Evolutionary conservation across 2,113 vertebrate species (phyloP).

Genomic region (Toxotes chatareus): DNA sequence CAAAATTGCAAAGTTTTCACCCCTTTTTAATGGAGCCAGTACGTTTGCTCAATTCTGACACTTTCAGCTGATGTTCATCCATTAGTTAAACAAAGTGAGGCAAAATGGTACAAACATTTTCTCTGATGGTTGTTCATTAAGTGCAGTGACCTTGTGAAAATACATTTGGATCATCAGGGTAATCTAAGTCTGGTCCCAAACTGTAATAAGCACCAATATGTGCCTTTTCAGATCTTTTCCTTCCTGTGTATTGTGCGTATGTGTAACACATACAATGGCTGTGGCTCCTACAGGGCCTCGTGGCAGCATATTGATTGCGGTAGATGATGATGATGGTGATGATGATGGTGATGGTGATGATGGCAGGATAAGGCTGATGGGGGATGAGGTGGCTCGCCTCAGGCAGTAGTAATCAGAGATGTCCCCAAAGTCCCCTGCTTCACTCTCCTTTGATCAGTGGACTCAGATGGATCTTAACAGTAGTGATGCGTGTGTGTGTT

Average conservation of each 20-base stretch:
- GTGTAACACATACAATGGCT: neutral
- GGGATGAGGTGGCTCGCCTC: conserved; percentile 58
- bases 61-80: too few species aligned
- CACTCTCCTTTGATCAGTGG: conserved; percentile 67
- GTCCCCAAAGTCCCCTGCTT: conserved; percentile 57
- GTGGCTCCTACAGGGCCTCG: neutral
- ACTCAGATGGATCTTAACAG: conserved; percentile 60
- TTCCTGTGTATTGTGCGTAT: neutral
- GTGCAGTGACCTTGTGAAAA: neutral
- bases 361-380: conserved; percentile 33
- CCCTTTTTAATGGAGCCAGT: too few species aligned
- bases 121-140: neutral
- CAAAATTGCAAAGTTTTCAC: too few species aligned
- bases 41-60: too few species aligned
- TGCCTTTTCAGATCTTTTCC: neutral
- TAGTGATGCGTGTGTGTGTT: conserved; percentile 14
- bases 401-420: conserved; percentile 68
- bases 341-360: conserved; percentile 39
- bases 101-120: neutral
- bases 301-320: conserved; percentile 59
- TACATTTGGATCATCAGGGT: neutral
- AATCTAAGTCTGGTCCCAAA: neutral
- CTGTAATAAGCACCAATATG: neutral
- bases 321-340: conserved; percentile 45
- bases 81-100: neutral